Conservation (phyloP, 1,140 invertebrate genomes). For the Cyclargus thomasi region DNA sequence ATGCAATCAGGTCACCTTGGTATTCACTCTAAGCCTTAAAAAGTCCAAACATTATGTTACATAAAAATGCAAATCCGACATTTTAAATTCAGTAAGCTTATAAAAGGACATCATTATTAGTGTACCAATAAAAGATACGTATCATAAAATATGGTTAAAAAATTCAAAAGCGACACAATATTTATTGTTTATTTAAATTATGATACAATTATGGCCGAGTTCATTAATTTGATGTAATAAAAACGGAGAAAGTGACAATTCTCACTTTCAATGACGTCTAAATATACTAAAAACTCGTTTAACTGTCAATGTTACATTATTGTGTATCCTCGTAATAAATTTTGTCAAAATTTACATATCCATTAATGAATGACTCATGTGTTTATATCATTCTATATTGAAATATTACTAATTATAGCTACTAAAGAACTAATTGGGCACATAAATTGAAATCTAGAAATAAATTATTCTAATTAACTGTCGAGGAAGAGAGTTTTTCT, state of each 20-base stretch:
- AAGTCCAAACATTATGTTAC: neutral
- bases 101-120: constrained; percentile 3
- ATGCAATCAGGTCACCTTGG: neutral
- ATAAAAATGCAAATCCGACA: neutral
- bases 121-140: neutral
- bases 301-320: neutral
- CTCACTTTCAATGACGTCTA: neutral
- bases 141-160: neutral
- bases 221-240: constrained; percentile 1
- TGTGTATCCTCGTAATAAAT: neutral
- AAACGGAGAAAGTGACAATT: constrained; percentile 6
- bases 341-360: neutral
- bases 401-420: neutral
- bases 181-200: neutral
- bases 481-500: neutral
- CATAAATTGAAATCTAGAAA: neutral
- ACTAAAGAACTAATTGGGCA: neutral
- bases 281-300: neutral
- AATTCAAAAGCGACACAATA: neutral
- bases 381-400: neutral
- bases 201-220: neutral
- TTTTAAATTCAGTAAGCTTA: neutral
- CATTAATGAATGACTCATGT: neutral
- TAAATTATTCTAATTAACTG: constrained; percentile 1
- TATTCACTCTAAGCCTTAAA: neutral